A percentile compares a stretch with the other conserved stretches of the same genome.
Evolutionary conservation across 2,888 invertebrate species (phyloP).

Genomic region (Drosophila leonis): DNA sequence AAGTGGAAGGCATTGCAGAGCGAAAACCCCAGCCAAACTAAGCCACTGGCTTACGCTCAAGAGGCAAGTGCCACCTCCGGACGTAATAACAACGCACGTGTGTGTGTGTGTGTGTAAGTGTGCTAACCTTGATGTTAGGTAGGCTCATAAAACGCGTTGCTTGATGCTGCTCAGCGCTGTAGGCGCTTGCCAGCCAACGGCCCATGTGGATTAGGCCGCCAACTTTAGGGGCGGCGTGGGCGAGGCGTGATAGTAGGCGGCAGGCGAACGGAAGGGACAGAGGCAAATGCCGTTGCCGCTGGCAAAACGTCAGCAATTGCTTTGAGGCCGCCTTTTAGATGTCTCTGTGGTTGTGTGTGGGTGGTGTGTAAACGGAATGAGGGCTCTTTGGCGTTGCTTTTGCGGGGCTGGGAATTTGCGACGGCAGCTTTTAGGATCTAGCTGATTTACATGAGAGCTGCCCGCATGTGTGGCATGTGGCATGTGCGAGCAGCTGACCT

Average conservation of each 20-base stretch:
- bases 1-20: conserved; percentile 2
- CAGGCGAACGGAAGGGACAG: conserved; percentile 2
- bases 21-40: conserved; percentile 46
- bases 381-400: conserved; percentile 34
- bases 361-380: conserved; percentile 37
- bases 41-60: conserved; percentile 57
- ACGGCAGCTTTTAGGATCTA: conserved; percentile 38
- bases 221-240: conserved; percentile 33
- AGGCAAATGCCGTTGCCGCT: conserved; percentile 11
- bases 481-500: conserved; percentile 19
- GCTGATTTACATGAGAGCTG: conserved; percentile 46
- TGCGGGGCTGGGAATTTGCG: conserved; percentile 16
- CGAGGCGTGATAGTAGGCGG: background rate
- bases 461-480: conserved; percentile 35
- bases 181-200: conserved; percentile 32
- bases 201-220: conserved; percentile 52
- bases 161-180: conserved; percentile 36
- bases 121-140: conserved; percentile 50
- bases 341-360: conserved; percentile 11
- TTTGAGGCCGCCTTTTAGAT: conserved; percentile 35
- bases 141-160: conserved; percentile 66
- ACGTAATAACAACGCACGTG: conserved; percentile 58
- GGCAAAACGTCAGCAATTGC: conserved; percentile 48
- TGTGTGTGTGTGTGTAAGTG: conserved; percentile 26
- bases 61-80: conserved; percentile 60